Conservation (phyloP, 53 echinoderm and acorn worm genomes). For the Echinarachnius parma region DNA sequence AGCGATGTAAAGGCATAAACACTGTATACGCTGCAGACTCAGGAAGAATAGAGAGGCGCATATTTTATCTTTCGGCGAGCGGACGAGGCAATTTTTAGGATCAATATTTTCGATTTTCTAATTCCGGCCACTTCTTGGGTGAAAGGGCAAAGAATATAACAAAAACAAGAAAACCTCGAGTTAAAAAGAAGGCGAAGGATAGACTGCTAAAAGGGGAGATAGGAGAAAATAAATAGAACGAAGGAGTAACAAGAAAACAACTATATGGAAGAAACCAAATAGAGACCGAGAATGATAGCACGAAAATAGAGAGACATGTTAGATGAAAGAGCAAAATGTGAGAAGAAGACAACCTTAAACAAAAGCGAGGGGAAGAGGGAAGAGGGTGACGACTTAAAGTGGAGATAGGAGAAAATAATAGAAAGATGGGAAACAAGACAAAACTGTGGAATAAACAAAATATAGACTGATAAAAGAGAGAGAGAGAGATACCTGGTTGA, state of each 20-base stretch:
- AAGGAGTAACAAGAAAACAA: background rate
- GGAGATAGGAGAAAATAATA: too few species aligned
- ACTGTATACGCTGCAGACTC: background rate
- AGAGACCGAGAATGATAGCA: too few species aligned
- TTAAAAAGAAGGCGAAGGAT: conserved; percentile 1
- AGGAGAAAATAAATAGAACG: conserved; percentile 3
- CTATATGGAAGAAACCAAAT: too few species aligned
- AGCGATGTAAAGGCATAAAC: background rate
- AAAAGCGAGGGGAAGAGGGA: too few species aligned
- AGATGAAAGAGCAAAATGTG: conserved; percentile 7
- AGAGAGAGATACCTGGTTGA: conserved; percentile 8
- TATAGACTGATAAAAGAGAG: too few species aligned
- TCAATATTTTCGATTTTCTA: conserved; percentile 35
- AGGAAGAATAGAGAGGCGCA: conserved; percentile 5
- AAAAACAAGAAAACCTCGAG: too few species aligned
- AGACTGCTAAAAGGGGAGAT: background rate
- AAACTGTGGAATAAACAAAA: too few species aligned
- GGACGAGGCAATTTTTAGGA: conserved; percentile 39
- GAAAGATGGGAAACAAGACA: too few species aligned
- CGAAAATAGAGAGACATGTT: background rate
- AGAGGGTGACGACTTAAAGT: background rate
- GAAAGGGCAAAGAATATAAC: too few species aligned
- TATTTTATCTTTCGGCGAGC: conserved; percentile 10
- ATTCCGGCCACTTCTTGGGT: conserved; percentile 27
- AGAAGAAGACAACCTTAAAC: too few species aligned